A percentile compares a stretch with the other conserved stretches of the same genome.
These are phyloP conservation scores for Anthopleura xanthogrammica DNA, from an alignment of 92 coral and sea anemone species.

Conservation along the genomic window DNA sequence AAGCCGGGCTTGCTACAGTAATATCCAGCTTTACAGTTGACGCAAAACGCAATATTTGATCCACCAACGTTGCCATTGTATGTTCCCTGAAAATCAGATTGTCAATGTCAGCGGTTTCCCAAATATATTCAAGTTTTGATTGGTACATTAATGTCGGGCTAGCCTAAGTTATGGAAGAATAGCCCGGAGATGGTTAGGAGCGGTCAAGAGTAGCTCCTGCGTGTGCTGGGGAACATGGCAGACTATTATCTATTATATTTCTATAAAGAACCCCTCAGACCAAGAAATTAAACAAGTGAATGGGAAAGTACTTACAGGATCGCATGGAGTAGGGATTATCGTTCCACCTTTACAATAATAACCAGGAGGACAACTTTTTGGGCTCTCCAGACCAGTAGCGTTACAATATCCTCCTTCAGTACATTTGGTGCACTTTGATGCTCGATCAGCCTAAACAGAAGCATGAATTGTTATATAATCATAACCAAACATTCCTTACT, in stretches of 20 bases:
- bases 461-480: neutral
- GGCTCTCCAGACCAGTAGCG: conserved; percentile 67
- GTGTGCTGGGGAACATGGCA: no score
- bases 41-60: conserved; percentile 50
- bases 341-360: conserved; percentile 83
- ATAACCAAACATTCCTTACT: no score
- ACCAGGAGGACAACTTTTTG: conserved; percentile 67
- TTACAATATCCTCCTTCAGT: conserved; percentile 81
- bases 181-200: no score
- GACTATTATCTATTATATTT: no score
- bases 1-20: conserved; percentile 79
- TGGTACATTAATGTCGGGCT: no score
- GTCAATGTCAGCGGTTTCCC: no score
- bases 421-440: conserved; percentile 74
- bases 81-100: conserved; percentile 59
- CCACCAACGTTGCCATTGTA: conserved; percentile 57
- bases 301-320: conserved; percentile 62
- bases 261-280: no score
- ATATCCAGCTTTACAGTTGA: conserved; percentile 61
- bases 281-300: no score
- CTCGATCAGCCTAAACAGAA: conserved; percentile 71
- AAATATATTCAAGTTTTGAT: no score
- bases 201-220: no score
- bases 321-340: conserved; percentile 76
- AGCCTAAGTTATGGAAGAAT: no score